Percentiles rank a stretch among this genome's conserved stretches.
Conservation (phyloP, 2,888 invertebrate species). For the Rhyacophila evoluta region DNA sequence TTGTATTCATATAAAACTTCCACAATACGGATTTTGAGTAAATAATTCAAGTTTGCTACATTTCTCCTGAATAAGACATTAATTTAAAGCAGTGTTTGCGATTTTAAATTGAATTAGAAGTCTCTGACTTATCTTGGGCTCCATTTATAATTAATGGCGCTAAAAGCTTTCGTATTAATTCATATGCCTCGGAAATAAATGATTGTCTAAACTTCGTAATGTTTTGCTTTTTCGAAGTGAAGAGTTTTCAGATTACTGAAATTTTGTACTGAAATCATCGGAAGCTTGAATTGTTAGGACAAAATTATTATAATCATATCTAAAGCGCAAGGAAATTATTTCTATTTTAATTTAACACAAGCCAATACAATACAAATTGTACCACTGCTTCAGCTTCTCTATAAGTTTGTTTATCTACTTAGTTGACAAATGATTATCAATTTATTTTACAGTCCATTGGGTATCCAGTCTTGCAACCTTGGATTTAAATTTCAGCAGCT, state of each 20-base stretch:
- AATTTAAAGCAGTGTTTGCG: conserved; percentile 38
- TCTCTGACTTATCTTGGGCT: conserved; percentile 35
- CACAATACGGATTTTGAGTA: conserved; percentile 25
- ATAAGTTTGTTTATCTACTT: no score
- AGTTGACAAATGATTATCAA: no score
- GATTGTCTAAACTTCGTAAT: conserved; percentile 26
- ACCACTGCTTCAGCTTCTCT: no score
- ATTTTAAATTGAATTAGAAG: conserved; percentile 39
- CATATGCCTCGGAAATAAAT: conserved; percentile 34
- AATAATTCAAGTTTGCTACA: conserved; percentile 23
- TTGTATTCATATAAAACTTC: conserved; percentile 19
- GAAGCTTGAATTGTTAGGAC: not conserved
- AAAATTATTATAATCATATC: no score
- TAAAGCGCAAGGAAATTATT: no score
- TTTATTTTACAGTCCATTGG: no score
- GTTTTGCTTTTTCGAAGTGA: not conserved
- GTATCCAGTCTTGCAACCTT: no score
- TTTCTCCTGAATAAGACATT: conserved; percentile 34
- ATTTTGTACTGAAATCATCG: not conserved
- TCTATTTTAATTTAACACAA: no score
- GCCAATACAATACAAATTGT: no score
- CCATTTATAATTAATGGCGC: conserved; percentile 42
- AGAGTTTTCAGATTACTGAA: conserved; percentile 1
- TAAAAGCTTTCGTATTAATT: conserved; percentile 43
- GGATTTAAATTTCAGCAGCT: no score